phyloP scores from a whole-genome alignment of 2,113 vertebrate species.

The Scomber colias region DNA sequence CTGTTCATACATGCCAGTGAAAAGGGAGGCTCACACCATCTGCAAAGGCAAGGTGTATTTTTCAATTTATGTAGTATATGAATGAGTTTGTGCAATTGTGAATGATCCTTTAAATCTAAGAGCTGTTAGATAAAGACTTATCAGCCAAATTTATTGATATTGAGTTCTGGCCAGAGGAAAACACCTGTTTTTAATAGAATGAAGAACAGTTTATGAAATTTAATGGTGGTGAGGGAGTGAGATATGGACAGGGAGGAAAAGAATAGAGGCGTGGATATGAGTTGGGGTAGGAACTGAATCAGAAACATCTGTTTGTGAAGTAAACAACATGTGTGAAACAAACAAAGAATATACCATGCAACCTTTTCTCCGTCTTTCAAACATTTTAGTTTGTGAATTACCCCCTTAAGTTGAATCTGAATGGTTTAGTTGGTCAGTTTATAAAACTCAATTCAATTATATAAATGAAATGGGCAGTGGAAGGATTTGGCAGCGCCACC shows the following conservation, averaged over 20 bases:
- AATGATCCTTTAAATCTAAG: background rate
- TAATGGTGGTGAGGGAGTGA: slow-evolving; percentile 32
- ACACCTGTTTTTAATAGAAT: slow-evolving; percentile 71
- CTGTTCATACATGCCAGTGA: background rate
- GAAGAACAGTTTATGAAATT: slow-evolving; percentile 26
- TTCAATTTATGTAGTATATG: background rate
- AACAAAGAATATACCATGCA: slow-evolving; percentile 40
- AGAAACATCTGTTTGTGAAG: slow-evolving; percentile 60
- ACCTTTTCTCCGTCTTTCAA: slow-evolving; percentile 14
- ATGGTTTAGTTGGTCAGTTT: background rate
- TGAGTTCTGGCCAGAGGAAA: slow-evolving; percentile 33
- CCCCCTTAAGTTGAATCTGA: background rate
- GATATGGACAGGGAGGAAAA: background rate
- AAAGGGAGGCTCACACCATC: background rate
- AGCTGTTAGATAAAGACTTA: slow-evolving; percentile 19
- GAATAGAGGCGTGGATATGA: no score
- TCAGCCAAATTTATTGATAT: slow-evolving; percentile 37
- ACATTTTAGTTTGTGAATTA: background rate
- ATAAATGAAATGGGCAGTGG: background rate
- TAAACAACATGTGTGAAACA: slow-evolving; percentile 62
- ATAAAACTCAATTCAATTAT: background rate
- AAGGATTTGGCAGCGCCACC: background rate
- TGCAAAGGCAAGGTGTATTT: background rate
- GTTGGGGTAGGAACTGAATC: slow-evolving; percentile 37
- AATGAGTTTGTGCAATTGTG: background rate